These are phyloP conservation scores for Poecile montanus DNA, from an alignment of 2,797 vertebrate genomes.

Conservation along the genomic window DNA sequence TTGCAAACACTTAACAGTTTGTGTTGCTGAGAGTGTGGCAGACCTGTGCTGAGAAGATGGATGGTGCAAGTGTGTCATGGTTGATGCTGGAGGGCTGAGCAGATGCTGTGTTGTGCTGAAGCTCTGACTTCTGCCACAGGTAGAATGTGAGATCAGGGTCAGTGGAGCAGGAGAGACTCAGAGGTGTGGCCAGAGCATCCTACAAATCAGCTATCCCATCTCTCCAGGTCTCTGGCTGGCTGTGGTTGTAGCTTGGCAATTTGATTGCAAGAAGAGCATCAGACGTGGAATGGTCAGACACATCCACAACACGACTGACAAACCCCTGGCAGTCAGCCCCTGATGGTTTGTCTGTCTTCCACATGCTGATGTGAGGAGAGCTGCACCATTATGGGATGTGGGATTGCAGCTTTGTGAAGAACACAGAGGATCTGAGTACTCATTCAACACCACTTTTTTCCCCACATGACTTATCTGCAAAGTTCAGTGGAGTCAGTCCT, in stretches of 20 bases:
- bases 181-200: not conserved
- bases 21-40: not conserved
- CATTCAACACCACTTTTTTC: accelerated
- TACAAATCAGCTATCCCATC: accelerated
- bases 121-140: not conserved
- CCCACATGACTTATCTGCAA: no score
- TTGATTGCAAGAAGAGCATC: not conserved
- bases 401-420: not conserved
- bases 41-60: not conserved
- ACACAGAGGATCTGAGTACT: accelerated
- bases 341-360: not conserved
- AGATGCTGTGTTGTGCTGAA: not conserved
- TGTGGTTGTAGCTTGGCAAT: not conserved
- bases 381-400: not conserved
- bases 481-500: not conserved
- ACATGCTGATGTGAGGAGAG: accelerated
- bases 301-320: accelerated
- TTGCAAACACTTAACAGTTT: not conserved
- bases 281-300: not conserved
- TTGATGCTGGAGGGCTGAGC: not conserved
- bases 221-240: not conserved
- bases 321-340: not conserved
- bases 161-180: not conserved
- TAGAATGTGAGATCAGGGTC: not conserved
- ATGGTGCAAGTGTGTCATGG: not conserved